Conservation (phyloP, 2,888 invertebrate species). For the Platycnemis pennipes region DNA sequence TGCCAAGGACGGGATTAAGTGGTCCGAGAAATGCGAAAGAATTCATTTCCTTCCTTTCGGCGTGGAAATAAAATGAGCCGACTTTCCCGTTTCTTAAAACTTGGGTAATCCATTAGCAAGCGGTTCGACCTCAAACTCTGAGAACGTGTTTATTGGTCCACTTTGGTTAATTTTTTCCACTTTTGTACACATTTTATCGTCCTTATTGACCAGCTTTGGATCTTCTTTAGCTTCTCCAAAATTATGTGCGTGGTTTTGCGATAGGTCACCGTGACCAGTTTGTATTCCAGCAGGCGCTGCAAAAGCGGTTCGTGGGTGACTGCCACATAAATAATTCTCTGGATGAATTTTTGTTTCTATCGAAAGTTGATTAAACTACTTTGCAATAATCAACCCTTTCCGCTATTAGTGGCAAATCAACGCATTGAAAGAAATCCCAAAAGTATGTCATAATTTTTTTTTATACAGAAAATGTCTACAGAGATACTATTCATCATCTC, state of each 20-base stretch:
- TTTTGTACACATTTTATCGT: neutral
- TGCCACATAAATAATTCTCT: too few species aligned
- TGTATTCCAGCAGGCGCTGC: neutral
- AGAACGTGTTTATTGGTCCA: neutral
- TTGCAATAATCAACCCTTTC: neutral
- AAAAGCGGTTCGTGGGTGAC: too few species aligned
- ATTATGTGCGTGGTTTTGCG: too few species aligned
- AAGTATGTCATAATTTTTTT: neutral
- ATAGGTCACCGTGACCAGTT: too few species aligned
- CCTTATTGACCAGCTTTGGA: neutral
- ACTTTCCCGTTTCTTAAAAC: neutral
- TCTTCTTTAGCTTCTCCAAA: too few species aligned
- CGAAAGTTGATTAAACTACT: neutral
- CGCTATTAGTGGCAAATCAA: neutral
- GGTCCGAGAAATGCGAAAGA: neutral
- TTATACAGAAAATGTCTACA: neutral
- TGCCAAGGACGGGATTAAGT: constrained; percentile 47
- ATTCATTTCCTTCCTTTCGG: constrained; percentile 37
- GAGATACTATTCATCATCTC: neutral
- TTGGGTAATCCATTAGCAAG: neutral
- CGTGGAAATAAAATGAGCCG: neutral
- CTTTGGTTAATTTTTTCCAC: neutral
- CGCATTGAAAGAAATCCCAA: neutral
- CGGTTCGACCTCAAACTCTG: neutral
- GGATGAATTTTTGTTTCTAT: too few species aligned